Conservation (phyloP, 2,797 vertebrate species). For the Lutjanus campechanus region DNA sequence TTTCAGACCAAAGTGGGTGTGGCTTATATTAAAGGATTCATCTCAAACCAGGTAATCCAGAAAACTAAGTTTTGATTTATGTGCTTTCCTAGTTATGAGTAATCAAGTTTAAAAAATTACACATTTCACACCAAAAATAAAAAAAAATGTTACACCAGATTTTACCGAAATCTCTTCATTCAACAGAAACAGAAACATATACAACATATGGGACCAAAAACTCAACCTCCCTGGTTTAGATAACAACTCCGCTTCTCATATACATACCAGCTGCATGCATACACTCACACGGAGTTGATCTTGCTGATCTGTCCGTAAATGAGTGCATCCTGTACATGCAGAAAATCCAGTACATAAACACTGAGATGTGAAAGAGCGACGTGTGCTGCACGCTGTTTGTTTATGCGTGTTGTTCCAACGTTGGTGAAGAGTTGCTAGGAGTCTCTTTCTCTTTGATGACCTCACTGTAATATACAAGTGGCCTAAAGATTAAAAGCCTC, state of each 20-base stretch:
- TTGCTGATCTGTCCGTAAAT: background rate
- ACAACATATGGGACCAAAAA: background rate
- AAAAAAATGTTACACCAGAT: background rate
- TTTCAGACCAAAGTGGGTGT: too few relatives aligned
- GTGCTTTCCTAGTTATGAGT: background rate
- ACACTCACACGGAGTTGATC: background rate
- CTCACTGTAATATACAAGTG: conserved; percentile 29
- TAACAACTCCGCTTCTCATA: background rate
- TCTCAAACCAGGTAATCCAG: background rate
- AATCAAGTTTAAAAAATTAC: too few relatives aligned
- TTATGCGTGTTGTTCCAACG: background rate
- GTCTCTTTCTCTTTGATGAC: conserved; percentile 8
- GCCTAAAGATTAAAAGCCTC: conserved; percentile 43
- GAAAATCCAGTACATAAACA: conserved; percentile 3
- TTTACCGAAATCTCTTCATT: background rate
- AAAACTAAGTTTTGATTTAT: background rate
- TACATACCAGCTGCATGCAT: background rate
- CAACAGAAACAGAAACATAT: background rate
- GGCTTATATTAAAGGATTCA: background rate
- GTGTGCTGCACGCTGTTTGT: background rate
- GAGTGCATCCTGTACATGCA: conserved; percentile 28
- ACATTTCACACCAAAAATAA: background rate
- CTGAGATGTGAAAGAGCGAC: conserved; percentile 1
- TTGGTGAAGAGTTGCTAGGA: background rate
- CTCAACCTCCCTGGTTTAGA: background rate